Conservation (phyloP, 64 coral and sea anemone species). For the Astreopora myriophthalma region DNA sequence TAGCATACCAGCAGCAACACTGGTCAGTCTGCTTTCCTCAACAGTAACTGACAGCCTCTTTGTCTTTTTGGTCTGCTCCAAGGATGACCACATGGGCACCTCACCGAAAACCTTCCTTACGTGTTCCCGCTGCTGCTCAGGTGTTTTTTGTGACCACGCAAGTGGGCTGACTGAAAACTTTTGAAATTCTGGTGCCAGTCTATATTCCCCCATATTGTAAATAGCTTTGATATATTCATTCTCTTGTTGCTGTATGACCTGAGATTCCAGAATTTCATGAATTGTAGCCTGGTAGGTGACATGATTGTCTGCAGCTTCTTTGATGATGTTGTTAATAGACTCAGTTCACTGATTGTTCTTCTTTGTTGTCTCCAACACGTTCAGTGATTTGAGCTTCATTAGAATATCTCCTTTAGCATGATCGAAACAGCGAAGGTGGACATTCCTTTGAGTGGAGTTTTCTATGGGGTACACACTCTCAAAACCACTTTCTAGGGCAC, state of each 20-base stretch:
- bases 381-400: background rate
- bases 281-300: conserved; percentile 54
- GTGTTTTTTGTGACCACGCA: conserved; percentile 54
- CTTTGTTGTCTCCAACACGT: background rate
- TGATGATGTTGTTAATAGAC: conserved; percentile 51
- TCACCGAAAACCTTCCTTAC: conserved; percentile 11
- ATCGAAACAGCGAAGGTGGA: conserved; percentile 69
- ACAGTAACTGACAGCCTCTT: too few species aligned
- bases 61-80: too few species aligned
- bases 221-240: conserved; percentile 46
- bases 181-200: conserved; percentile 1
- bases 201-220: conserved; percentile 39
- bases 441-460: background rate
- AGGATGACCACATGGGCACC: background rate
- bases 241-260: conserved; percentile 51
- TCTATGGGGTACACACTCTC: conserved; percentile 21
- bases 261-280: conserved; percentile 49
- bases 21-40: too few species aligned
- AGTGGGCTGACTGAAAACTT: background rate
- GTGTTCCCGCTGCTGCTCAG: conserved; percentile 11
- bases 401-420: conserved; percentile 16
- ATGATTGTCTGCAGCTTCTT: conserved; percentile 49
- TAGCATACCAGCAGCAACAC: too few species aligned
- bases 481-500: conserved; percentile 55
- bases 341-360: conserved; percentile 61